Conservation (phyloP, 2,113 vertebrate species). For the Pagrus major region DNA sequence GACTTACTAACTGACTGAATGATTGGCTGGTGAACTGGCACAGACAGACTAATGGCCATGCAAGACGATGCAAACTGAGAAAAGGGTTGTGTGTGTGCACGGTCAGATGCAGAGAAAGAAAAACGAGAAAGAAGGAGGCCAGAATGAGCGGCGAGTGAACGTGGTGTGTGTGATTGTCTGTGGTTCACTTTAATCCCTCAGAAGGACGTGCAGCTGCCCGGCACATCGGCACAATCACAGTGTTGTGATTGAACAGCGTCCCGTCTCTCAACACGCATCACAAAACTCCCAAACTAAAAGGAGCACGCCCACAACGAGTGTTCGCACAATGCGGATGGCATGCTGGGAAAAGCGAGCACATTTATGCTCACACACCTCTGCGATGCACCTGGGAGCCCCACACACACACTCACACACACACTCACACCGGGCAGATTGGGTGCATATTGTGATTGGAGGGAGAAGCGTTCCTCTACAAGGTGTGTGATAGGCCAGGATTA, state of each 20-base stretch:
- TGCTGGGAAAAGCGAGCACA: slow-evolving; percentile 26
- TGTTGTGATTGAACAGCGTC: slow-evolving; percentile 32
- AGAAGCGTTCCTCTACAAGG: slow-evolving; percentile 39
- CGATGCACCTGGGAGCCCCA: slow-evolving; percentile 8
- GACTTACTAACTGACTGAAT: slow-evolving; percentile 26
- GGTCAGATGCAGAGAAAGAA: not conserved
- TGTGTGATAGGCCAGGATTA: slow-evolving; percentile 54
- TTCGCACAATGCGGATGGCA: not conserved
- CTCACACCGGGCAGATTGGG: slow-evolving; percentile 21
- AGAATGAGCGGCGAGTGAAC: not conserved
- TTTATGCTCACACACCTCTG: not conserved
- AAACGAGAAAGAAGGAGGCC: slow-evolving; percentile 1
- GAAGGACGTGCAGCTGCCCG: slow-evolving; percentile 23
- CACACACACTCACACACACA: not conserved
- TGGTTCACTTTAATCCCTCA: slow-evolving; percentile 48
- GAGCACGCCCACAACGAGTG: not conserved
- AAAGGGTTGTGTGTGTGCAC: not conserved
- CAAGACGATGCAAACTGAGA: not conserved
- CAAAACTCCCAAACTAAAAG: not conserved
- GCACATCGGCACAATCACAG: slow-evolving; percentile 27
- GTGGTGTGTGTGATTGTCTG: slow-evolving; percentile 18
- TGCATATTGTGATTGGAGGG: slow-evolving; percentile 31
- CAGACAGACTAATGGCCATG: slow-evolving; percentile 17
- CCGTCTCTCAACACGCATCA: slow-evolving; percentile 8
- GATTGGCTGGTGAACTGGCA: slow-evolving; percentile 47